Evolutionary conservation across 2,888 invertebrate genomes (phyloP).

Genomic region (Hemistola chrysoprasaria): DNA sequence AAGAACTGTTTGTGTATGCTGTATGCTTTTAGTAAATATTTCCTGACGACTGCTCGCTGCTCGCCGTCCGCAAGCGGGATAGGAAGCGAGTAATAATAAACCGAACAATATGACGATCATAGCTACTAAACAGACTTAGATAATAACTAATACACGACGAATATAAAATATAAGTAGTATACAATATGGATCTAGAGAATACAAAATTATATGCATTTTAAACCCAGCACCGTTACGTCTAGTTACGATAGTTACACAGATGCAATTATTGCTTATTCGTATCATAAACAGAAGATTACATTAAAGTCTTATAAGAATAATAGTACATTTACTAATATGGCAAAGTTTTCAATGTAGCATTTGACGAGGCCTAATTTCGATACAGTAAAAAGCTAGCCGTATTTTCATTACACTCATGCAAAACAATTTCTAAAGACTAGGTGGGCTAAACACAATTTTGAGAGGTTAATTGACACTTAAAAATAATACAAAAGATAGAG

Average conservation of each 20-base stretch:
- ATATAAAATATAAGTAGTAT: conserved; percentile 62
- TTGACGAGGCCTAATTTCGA: conserved; percentile 68
- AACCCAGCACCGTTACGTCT: conserved; percentile 79
- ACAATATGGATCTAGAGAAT: conserved; percentile 63
- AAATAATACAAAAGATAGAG: conserved; percentile 35
- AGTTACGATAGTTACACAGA: conserved; percentile 75
- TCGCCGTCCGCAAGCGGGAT: no score
- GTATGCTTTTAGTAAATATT: no score
- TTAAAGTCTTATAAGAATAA: conserved; percentile 75
- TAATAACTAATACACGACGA: conserved; percentile 60
- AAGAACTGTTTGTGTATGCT: no score
- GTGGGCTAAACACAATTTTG: conserved; percentile 74
- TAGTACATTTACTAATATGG: conserved; percentile 80
- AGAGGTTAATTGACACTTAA: conserved; percentile 38
- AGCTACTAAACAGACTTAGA: conserved; percentile 60
- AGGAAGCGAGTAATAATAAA: conserved; percentile 56
- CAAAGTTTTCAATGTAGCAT: conserved; percentile 82
- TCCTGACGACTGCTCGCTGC: background rate
- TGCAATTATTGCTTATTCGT: conserved; percentile 62
- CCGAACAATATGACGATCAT: conserved; percentile 72
- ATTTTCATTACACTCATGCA: conserved; percentile 56
- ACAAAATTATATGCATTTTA: conserved; percentile 72
- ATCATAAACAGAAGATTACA: conserved; percentile 66
- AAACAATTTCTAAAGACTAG: conserved; percentile 72
- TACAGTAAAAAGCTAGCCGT: conserved; percentile 61